Conservation (phyloP, 2,113 vertebrate species). For the Trematocara stigmaticum region DNA sequence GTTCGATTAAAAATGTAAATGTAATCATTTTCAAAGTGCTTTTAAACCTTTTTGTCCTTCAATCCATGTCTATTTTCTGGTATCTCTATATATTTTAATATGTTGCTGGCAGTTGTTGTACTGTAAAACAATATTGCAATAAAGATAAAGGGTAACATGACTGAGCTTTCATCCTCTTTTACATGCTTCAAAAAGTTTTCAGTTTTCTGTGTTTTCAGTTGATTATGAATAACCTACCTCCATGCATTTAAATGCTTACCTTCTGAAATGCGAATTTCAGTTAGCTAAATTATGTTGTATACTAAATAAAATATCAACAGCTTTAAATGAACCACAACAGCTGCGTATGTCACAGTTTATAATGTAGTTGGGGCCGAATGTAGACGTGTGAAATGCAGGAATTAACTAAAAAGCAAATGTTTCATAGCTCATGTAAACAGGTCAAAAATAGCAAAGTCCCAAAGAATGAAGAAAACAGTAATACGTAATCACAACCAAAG, state of each 20-base stretch:
- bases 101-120: constrained; percentile 74
- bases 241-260: background rate
- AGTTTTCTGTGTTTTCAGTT: background rate
- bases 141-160: constrained; percentile 69
- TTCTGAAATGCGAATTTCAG: background rate
- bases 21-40: constrained; percentile 76
- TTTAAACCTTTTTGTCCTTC: constrained; percentile 70
- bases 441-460: background rate
- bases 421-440: background rate
- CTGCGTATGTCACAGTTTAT: background rate
- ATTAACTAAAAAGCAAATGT: background rate
- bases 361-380: background rate
- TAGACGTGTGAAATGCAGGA: background rate
- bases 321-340: background rate
- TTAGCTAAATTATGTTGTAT: background rate
- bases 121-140: constrained; percentile 77
- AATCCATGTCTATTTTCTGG: constrained; percentile 73
- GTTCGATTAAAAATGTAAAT: constrained; percentile 69
- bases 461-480: background rate
- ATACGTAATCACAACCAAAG: background rate
- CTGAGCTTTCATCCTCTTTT: background rate
- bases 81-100: constrained; percentile 76
- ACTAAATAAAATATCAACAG: background rate
- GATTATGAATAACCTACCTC: background rate
- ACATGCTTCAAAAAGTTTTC: background rate